phyloP scores from a whole-genome alignment of 2,888 invertebrate species.

The Argyra leucocephala region DNA sequence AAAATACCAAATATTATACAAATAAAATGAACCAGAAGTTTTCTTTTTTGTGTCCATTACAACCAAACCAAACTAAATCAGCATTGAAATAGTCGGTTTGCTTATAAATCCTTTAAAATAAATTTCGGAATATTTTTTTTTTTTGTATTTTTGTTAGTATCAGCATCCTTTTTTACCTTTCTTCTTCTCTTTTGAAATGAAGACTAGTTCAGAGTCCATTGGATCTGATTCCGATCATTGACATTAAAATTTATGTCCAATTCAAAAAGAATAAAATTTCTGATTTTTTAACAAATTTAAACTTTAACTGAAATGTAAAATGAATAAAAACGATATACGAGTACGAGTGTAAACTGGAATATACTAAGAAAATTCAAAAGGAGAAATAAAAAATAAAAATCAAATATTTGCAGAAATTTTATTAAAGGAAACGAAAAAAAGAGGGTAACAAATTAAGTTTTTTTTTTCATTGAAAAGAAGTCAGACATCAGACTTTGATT shows the following conservation, averaged over 20 bases:
- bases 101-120: no score
- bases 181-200: not conserved
- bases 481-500: slow-evolving; percentile 3
- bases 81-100: no score
- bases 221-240: not conserved
- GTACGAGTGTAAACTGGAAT: not conserved
- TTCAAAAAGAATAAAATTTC: not conserved
- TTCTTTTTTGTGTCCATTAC: not conserved
- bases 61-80: no score
- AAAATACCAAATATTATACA: not conserved
- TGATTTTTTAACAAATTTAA: not conserved
- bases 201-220: no score
- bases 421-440: not conserved
- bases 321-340: not conserved
- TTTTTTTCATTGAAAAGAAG: not conserved
- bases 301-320: not conserved
- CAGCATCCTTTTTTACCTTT: not conserved
- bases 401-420: not conserved
- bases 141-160: no score
- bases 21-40: not conserved
- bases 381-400: not conserved
- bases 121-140: no score
- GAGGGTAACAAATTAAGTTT: not conserved
- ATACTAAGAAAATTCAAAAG: not conserved
- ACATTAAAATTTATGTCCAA: slow-evolving; percentile 3